A percentile compares a stretch with the other conserved stretches of the same genome.
Evolutionary conservation across 1,140 invertebrate species (phyloP).

Genomic region (Physella acuta): DNA sequence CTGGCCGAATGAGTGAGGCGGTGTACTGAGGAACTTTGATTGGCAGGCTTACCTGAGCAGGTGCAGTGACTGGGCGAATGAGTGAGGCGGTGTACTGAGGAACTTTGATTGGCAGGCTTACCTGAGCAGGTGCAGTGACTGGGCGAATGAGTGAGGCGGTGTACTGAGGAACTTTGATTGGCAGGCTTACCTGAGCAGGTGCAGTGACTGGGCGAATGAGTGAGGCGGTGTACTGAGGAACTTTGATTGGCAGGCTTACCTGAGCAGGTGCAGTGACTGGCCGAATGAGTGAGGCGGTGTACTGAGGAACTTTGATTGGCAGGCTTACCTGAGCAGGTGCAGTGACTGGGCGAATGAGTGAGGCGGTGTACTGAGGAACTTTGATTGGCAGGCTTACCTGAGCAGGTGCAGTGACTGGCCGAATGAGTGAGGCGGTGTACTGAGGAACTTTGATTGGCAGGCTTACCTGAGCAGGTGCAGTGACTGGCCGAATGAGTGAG

Average conservation of each 20-base stretch:
- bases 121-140: no score
- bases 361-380: conserved; percentile 23
- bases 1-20: conserved; percentile 4
- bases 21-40: conserved; percentile 26
- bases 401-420: no score
- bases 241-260: conserved; percentile 25
- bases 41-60: no score
- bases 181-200: no score
- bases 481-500: background rate
- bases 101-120: conserved; percentile 15
- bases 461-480: background rate
- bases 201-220: background rate
- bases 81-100: conserved; percentile 7
- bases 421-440: conserved; percentile 12
- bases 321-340: no score
- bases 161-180: conserved; percentile 13
- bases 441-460: conserved; percentile 25
- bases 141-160: background rate
- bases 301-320: conserved; percentile 25
- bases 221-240: conserved; percentile 22
- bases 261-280: no score
- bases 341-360: background rate
- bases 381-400: no score
- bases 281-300: conserved; percentile 11
- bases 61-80: background rate